Evolutionary conservation across 2,888 invertebrate genomes (phyloP), one percentile per base, ranked within the genome.

Genomic region (Drosophila buzzatii): DNA sequence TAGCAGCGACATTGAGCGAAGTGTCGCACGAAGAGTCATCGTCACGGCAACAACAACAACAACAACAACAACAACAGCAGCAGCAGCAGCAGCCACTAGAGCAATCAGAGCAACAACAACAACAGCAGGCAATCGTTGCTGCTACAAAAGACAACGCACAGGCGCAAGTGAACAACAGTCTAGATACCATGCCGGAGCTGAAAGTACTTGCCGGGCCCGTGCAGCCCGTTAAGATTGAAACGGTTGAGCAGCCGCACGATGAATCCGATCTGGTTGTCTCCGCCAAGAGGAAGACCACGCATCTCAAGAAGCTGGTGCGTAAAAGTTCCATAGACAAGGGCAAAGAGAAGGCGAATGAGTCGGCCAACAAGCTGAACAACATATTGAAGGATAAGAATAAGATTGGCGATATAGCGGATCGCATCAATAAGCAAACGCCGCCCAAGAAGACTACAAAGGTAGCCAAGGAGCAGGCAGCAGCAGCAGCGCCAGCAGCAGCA

Each of bases 131-230:
- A 62, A 55, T 51, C 57, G 67, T 45, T 55, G 69, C 52, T 58
- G 75, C 87, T 87, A 86, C 86, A 86, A 86, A 86, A 86, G 85
- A 74, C 76, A 70, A 73, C 70, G 88, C 75, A 70, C 74, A 76
- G 66, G 70, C 73, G 66, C 70, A 68, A 56, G 20, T 68, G 33
- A 62, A 59, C 58, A 64, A 78, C 83, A 87, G 90, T 87, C 74
- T 83, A 75, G 73, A 56, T 64, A 59, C 47, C 64, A 91, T 91
- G 91, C 91, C 92, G 69, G 92, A 91, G 85, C 76, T 88, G 79
- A 82, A 92, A 85, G 80, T 90, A 75, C 70, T 85, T n/a, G 65
- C 89, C 55, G 88, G 86, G 8, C 91, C 91, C 39, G 90, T 90
- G 70, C 90, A 91, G 75, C 85, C 90, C 57, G 90, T 88, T 35